phyloP scores from a whole-genome alignment of 2,888 invertebrate genomes.

The Drosophila colorata region DNA sequence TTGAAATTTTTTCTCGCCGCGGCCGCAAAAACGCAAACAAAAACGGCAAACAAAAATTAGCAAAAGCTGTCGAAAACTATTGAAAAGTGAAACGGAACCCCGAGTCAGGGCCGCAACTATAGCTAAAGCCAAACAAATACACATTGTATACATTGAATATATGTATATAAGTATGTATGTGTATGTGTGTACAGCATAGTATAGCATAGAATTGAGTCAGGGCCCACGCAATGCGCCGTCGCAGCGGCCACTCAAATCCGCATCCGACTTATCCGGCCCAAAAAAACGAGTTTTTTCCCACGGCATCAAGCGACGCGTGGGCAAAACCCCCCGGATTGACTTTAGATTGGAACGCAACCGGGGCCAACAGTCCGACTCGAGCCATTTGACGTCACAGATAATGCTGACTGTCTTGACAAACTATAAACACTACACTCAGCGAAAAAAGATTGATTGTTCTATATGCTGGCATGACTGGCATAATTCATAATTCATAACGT shows the following conservation, averaged over 20 bases:
- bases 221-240: slow-evolving; percentile 68
- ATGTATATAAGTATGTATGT: slow-evolving; percentile 1
- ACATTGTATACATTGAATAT: background rate
- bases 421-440: slow-evolving; percentile 1
- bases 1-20: slow-evolving; percentile 53
- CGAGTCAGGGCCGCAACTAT: slow-evolving; percentile 62
- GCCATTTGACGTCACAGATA: slow-evolving; percentile 52
- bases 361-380: slow-evolving; percentile 14
- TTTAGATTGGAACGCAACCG: slow-evolving; percentile 29
- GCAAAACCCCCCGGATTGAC: slow-evolving; percentile 51
- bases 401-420: slow-evolving; percentile 20
- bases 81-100: slow-evolving; percentile 78
- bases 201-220: slow-evolving; percentile 55
- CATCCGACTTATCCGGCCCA: slow-evolving; percentile 58
- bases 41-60: slow-evolving; percentile 36
- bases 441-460: background rate
- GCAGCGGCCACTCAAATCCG: slow-evolving; percentile 69
- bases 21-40: slow-evolving; percentile 24
- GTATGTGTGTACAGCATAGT: background rate
- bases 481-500: too few species aligned
- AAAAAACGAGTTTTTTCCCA: slow-evolving; percentile 69
- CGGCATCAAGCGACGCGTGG: slow-evolving; percentile 61
- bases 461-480: too few species aligned
- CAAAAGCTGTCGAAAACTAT: slow-evolving; percentile 55
- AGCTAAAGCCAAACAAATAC: background rate